These are phyloP conservation scores for Ia io DNA, from an alignment of 2,113 vertebrate species.

Conservation along the genomic window DNA sequence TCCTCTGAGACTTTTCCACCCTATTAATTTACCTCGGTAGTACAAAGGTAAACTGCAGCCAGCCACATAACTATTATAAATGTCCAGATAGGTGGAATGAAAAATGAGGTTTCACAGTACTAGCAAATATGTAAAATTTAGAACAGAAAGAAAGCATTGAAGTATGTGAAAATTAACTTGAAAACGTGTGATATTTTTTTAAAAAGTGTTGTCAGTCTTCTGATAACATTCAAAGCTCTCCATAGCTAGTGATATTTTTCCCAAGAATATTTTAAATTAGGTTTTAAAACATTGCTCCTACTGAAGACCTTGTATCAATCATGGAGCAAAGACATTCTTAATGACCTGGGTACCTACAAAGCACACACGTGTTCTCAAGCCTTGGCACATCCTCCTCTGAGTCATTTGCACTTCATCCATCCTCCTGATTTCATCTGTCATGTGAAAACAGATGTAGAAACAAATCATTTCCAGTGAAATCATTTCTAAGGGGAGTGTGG, in stretches of 20 bases:
- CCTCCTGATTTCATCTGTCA: slow-evolving; percentile 53
- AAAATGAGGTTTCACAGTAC: not conserved
- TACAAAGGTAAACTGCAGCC: slow-evolving; percentile 34
- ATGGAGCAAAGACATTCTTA: slow-evolving; percentile 1
- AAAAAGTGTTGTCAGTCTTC: slow-evolving; percentile 1
- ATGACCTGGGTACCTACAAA: not conserved
- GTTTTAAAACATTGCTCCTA: slow-evolving; percentile 29
- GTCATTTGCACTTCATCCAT: slow-evolving; percentile 49
- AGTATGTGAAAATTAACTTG: slow-evolving; percentile 58
- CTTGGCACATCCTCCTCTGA: slow-evolving; percentile 24
- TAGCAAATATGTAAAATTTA: not conserved
- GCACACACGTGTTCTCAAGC: not conserved
- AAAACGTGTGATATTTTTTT: slow-evolving; percentile 1
- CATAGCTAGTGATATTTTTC: not conserved
- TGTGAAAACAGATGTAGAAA: slow-evolving; percentile 58
- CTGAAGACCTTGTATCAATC: not conserved
- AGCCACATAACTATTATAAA: not conserved
- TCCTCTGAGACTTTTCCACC: slow-evolving; percentile 22
- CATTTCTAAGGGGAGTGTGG: not conserved
- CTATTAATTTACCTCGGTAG: slow-evolving; percentile 36
- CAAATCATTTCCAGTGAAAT: slow-evolving; percentile 61
- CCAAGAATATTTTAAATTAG: not conserved
- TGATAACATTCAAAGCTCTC: slow-evolving; percentile 37
- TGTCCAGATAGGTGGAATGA: not conserved
- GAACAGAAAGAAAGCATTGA: not conserved